Evolutionary conservation across 2,797 vertebrate genomes (phyloP).

Genomic region (Iguana delicatissima): DNA sequence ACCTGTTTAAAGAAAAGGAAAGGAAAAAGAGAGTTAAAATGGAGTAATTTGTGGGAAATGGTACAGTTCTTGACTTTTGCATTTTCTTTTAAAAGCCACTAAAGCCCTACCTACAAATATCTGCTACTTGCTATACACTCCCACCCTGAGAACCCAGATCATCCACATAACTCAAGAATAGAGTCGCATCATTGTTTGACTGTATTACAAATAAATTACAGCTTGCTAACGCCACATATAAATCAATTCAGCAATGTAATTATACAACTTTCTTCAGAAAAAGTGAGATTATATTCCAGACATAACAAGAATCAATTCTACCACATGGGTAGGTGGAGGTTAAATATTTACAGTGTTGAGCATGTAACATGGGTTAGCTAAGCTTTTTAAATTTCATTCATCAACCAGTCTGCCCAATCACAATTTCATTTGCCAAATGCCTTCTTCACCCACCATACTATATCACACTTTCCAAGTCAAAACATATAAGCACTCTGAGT

Average conservation of each 20-base stretch:
- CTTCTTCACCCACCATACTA: too few species aligned
- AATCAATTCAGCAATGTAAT: constrained; percentile 7
- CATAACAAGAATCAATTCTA: neutral
- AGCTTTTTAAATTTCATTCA: too few species aligned
- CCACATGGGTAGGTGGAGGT: neutral
- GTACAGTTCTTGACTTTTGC: neutral
- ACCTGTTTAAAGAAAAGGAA: constrained; percentile 82
- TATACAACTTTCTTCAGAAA: neutral
- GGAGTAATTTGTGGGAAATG: neutral
- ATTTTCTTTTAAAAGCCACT: neutral
- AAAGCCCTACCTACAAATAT: neutral
- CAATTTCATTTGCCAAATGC: too few species aligned
- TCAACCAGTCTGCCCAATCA: too few species aligned
- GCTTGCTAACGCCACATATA: neutral
- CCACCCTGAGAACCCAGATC: neutral
- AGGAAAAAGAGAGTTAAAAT: constrained; percentile 49
- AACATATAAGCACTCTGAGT: too few species aligned
- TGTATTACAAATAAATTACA: constrained; percentile 9
- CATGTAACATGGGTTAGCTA: too few species aligned
- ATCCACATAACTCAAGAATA: neutral
- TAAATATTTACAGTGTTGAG: too few species aligned
- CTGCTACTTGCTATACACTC: neutral
- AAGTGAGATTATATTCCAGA: neutral
- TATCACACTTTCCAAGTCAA: too few species aligned
- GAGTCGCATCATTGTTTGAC: neutral